Percentiles rank a stretch among this genome's conserved stretches.
phyloP scores from a whole-genome alignment of 2,888 invertebrate species.

The Tetragonisca angustula region DNA sequence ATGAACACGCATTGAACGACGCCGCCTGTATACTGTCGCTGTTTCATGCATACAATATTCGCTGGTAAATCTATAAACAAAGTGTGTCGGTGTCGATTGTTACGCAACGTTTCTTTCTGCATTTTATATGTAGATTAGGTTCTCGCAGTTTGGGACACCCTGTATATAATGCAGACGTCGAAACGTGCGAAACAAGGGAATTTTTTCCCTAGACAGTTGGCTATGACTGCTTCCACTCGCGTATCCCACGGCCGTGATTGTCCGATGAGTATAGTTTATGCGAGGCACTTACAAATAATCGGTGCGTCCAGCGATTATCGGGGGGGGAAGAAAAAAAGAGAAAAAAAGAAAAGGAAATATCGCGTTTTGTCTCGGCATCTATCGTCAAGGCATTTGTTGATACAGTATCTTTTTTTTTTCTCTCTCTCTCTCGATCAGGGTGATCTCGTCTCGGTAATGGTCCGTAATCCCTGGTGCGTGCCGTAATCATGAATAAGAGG shows the following conservation, averaged over 20 bases:
- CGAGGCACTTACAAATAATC: constrained; percentile 53
- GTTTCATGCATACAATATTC: too few relatives aligned
- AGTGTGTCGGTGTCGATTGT: too few relatives aligned
- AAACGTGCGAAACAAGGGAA: not conserved
- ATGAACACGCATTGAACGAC: too few relatives aligned
- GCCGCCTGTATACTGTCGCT: too few relatives aligned
- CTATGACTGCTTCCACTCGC: constrained; percentile 8
- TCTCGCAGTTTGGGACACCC: too few relatives aligned
- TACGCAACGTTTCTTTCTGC: too few relatives aligned
- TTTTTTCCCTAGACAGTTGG: constrained; percentile 6
- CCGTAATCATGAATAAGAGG: constrained; percentile 54
- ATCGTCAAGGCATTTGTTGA: constrained; percentile 23
- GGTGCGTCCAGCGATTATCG: constrained; percentile 53
- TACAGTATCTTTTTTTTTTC: not conserved
- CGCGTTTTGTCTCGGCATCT: constrained; percentile 19
- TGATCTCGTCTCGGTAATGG: constrained; percentile 13
- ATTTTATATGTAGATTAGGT: too few relatives aligned
- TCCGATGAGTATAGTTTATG: constrained; percentile 49
- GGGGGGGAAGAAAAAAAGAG: not conserved
- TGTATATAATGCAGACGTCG: not conserved
- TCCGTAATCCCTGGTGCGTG: constrained; percentile 16
- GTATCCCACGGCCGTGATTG: constrained; percentile 16
- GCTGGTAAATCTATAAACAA: too few relatives aligned
- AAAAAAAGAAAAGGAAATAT: constrained; percentile 17
- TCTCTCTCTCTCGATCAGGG: not conserved